These are phyloP conservation scores for Drosophila fungiperda DNA, from an alignment of 2,888 invertebrate species.

Conservation along the genomic window DNA sequence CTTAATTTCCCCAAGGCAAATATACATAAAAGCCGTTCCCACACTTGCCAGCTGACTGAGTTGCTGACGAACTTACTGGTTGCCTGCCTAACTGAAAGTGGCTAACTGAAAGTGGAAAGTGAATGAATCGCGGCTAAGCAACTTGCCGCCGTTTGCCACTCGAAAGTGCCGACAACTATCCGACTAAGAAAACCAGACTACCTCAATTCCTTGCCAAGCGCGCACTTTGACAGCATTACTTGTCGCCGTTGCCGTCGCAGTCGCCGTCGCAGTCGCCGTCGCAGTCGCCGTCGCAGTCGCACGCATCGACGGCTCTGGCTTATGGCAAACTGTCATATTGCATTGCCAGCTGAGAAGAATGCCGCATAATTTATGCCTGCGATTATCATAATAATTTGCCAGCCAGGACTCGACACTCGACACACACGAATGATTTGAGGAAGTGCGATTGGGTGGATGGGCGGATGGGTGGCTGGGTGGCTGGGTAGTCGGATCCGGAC, in stretches of 20 bases:
- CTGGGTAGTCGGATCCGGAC: background rate
- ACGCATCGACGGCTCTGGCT: constrained; percentile 33
- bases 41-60: constrained; percentile 20
- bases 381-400: constrained; percentile 79
- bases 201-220: constrained; percentile 13
- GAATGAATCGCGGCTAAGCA: constrained; percentile 39
- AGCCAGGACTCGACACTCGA: constrained; percentile 43
- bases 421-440: constrained; percentile 57
- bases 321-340: constrained; percentile 52
- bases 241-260: background rate
- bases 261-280: background rate
- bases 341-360: constrained; percentile 49
- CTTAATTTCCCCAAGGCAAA: constrained; percentile 79
- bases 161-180: constrained; percentile 24
- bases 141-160: constrained; percentile 23
- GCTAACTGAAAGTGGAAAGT: background rate
- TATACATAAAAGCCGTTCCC: constrained; percentile 52
- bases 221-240: background rate
- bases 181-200: constrained; percentile 10
- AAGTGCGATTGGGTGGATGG: background rate
- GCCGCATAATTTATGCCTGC: constrained; percentile 74
- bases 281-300: background rate
- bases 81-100: background rate
- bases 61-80: constrained; percentile 5
- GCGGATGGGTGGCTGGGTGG: background rate